Evolutionary conservation across 2,113 vertebrate species (phyloP).

Genomic region (Ciconia boyciana): DNA sequence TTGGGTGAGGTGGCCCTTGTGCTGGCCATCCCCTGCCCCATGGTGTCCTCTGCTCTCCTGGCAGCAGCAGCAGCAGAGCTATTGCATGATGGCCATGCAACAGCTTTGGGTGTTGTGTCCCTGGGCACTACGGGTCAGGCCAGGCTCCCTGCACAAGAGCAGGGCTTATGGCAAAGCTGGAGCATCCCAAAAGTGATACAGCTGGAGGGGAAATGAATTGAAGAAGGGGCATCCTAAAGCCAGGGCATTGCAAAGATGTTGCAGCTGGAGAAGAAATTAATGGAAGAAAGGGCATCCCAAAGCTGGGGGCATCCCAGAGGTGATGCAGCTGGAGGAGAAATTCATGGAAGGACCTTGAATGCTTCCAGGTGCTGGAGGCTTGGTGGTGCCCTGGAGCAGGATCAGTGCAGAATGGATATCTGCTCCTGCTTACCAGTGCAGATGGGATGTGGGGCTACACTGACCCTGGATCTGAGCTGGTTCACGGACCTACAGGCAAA

Average conservation of each 20-base stretch:
- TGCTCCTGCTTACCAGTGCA: not conserved
- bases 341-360: not conserved
- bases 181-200: not conserved
- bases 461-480: not conserved
- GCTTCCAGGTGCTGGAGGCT: not conserved
- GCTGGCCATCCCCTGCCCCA: not conserved
- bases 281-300: not conserved
- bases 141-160: not conserved
- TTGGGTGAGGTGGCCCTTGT: not conserved
- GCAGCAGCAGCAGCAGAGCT: not conserved
- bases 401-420: not conserved
- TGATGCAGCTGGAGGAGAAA: not conserved
- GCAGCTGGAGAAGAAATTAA: not conserved
- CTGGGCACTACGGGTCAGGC: rapidly evolving
- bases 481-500: not conserved
- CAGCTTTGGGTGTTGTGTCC: not conserved
- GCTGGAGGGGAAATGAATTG: not conserved
- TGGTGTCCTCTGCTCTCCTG: not conserved
- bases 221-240: not conserved
- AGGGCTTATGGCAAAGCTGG: not conserved
- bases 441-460: not conserved
- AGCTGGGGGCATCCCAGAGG: not conserved
- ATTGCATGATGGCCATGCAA: not conserved
- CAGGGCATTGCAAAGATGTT: not conserved
- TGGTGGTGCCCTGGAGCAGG: not conserved